Conservation (phyloP, 2,113 vertebrate species). For the Hepsetus odoe region DNA sequence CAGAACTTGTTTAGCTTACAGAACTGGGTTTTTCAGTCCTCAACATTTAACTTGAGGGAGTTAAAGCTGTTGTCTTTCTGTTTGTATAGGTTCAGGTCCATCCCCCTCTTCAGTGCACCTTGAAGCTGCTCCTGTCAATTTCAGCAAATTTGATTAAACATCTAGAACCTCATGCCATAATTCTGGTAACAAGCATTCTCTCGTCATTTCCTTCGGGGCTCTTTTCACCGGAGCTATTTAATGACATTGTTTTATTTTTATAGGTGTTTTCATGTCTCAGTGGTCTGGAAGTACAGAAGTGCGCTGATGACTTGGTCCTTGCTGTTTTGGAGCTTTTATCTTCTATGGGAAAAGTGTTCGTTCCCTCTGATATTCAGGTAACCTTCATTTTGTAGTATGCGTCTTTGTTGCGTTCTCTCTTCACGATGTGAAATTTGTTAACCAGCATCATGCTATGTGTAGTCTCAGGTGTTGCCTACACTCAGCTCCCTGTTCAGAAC, state of each 20-base stretch:
- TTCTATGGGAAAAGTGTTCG: slow-evolving; percentile 81
- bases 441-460: slow-evolving; percentile 5
- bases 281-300: slow-evolving; percentile 73
- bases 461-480: slow-evolving; percentile 83
- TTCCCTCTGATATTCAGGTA: slow-evolving; percentile 86
- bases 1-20: too few species aligned
- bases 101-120: slow-evolving; percentile 73
- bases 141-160: slow-evolving; percentile 77
- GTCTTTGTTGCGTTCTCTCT: background rate
- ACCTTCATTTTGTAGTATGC: background rate
- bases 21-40: too few species aligned
- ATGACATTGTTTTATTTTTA: background rate
- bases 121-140: slow-evolving; percentile 81
- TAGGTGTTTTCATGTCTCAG: slow-evolving; percentile 81
- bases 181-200: too few species aligned
- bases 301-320: slow-evolving; percentile 78
- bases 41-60: too few species aligned
- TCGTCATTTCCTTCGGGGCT: too few species aligned
- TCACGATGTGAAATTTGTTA: background rate
- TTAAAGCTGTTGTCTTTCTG: background rate
- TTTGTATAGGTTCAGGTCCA: slow-evolving; percentile 77
- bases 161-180: slow-evolving; percentile 76
- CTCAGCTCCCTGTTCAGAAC: slow-evolving; percentile 80
- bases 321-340: slow-evolving; percentile 82
- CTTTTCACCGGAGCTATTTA: background rate